Evolutionary conservation across 1,140 invertebrate genomes (phyloP).

Genomic region (Rhopalosiphum padi): DNA sequence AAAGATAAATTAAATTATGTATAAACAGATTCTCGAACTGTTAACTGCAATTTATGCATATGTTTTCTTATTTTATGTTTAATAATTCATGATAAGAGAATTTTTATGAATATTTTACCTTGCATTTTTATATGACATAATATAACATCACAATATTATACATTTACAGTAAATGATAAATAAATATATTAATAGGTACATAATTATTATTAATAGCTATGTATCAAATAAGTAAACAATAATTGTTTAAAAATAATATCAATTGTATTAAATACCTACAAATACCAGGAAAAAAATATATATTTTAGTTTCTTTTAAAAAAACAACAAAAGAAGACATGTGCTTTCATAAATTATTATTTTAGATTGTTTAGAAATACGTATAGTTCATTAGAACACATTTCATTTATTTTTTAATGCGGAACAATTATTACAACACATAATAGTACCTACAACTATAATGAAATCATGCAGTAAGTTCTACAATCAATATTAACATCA

Average conservation of each 20-base stretch:
- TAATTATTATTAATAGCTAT: neutral
- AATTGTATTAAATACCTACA: neutral
- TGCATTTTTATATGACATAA: neutral
- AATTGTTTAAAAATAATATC: neutral
- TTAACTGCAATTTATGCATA: neutral
- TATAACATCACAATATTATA: neutral
- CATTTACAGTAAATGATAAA: neutral
- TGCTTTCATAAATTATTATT: too few relatives aligned
- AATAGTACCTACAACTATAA: neutral
- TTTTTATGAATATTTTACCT: neutral
- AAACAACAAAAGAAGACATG: neutral
- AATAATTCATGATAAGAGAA: neutral
- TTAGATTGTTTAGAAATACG: too few relatives aligned
- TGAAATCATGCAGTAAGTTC: neutral
- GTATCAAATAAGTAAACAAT: neutral
- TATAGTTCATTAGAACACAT: neutral
- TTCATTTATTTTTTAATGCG: neutral
- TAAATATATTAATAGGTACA: neutral
- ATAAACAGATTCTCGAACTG: neutral
- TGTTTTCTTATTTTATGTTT: neutral
- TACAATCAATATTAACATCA: neutral
- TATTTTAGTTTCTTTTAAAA: neutral
- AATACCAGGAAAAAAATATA: neutral
- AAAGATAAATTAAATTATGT: conserved; percentile 16
- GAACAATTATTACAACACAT: neutral